Percentiles rank a stretch among this genome's conserved stretches.
Evolutionary conservation across 1,140 invertebrate species (phyloP).

Genomic region (Drosophila lini): DNA sequence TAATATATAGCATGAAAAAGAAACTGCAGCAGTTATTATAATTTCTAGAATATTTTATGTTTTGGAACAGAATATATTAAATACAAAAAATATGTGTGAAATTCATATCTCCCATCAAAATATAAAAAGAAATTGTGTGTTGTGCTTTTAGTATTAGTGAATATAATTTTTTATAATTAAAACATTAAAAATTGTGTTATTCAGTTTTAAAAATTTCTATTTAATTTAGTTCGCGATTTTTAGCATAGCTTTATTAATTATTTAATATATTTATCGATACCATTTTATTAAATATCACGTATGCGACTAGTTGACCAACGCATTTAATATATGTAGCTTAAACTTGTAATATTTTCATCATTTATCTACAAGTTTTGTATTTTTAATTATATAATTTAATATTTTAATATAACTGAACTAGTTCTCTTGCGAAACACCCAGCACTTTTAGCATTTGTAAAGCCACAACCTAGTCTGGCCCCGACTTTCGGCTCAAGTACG

Average conservation of each 20-base stretch:
- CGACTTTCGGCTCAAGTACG: conserved; percentile 61
- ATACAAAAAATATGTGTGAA: not conserved
- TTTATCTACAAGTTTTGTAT: not conserved
- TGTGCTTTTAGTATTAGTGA: not conserved
- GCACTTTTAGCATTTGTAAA: conserved; percentile 2
- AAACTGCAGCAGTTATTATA: not conserved
- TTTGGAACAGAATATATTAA: too few species aligned
- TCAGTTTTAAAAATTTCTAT: too few species aligned
- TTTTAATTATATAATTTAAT: too few species aligned
- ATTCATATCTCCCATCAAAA: not conserved
- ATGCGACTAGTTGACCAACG: not conserved
- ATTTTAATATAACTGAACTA: conserved; percentile 10
- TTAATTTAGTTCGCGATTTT: too few species aligned
- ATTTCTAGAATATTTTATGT: not conserved
- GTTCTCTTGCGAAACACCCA: not conserved
- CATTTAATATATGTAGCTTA: not conserved
- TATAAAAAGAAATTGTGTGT: not conserved
- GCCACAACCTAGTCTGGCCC: conserved; percentile 11
- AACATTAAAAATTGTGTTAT: too few species aligned
- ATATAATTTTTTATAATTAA: not conserved
- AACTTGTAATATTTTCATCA: not conserved
- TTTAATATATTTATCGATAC: too few species aligned
- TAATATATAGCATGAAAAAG: not conserved
- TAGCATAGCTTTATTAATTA: too few species aligned
- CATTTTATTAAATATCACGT: not conserved